Conservation (phyloP, 2,888 invertebrate species). For the Litoditis marina region DNA sequence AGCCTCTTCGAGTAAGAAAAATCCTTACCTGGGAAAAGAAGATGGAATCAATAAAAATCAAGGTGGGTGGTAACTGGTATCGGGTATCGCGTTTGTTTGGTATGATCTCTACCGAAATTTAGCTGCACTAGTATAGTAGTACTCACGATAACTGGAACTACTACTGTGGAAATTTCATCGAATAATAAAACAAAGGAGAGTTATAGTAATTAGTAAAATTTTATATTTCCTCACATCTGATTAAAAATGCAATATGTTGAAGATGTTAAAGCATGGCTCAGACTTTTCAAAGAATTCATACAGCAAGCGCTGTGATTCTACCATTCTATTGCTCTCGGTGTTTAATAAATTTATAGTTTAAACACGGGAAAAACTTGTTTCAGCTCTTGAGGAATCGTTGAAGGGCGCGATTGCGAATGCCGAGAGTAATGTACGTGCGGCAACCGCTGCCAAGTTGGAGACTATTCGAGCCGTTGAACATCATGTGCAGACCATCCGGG, state of each 20-base stretch:
- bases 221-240: too few species aligned
- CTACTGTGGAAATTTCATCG: background rate
- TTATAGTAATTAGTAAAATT: too few species aligned
- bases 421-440: conserved; percentile 30
- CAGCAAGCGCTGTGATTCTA: too few species aligned
- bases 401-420: conserved; percentile 18
- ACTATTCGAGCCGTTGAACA: conserved; percentile 33
- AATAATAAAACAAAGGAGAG: too few species aligned
- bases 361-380: background rate
- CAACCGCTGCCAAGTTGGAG: conserved; percentile 39
- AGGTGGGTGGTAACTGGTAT: background rate
- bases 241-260: too few species aligned
- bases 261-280: too few species aligned
- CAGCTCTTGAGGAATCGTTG: conserved; percentile 29
- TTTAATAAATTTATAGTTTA: background rate
- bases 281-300: too few species aligned
- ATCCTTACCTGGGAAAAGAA: conserved; percentile 23
- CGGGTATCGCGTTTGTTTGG: too few species aligned
- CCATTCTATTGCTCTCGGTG: too few species aligned
- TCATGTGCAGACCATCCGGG: conserved; percentile 34
- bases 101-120: too few species aligned
- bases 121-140: too few species aligned
- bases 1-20: background rate
- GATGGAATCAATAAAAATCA: conserved; percentile 22
- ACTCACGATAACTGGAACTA: background rate